Evolutionary conservation across 2,113 vertebrate species (phyloP).

Genomic region (Castor canadensis): DNA sequence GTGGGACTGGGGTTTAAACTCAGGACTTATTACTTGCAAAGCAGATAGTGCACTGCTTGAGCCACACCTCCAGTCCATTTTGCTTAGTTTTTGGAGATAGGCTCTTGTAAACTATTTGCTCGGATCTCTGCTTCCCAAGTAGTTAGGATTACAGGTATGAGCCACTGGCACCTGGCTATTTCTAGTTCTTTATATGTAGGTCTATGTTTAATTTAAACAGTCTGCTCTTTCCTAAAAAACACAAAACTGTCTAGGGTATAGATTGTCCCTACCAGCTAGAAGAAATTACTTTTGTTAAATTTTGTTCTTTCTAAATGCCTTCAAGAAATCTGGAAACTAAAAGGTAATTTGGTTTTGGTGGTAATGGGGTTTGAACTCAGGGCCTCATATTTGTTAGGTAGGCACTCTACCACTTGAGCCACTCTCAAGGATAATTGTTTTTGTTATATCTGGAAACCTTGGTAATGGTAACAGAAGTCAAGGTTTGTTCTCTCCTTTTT

Average conservation of each 20-base stretch:
- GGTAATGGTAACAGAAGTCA: background rate
- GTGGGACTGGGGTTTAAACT: no score
- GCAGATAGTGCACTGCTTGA: no score
- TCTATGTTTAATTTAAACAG: background rate
- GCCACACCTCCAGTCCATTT: no score
- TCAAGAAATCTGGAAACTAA: background rate
- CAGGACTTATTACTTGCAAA: no score
- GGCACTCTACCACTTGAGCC: no score
- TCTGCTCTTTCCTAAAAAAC: background rate
- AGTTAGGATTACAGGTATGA: no score
- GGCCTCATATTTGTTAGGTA: no score
- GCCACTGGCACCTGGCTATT: background rate
- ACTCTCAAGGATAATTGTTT: background rate
- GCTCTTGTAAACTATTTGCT: no score
- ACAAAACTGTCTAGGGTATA: background rate
- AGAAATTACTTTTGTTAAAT: background rate
- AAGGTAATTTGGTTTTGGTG: no score
- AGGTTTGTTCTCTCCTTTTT: background rate
- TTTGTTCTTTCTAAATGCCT: background rate
- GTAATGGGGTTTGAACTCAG: no score
- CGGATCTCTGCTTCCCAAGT: no score
- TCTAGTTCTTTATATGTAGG: background rate
- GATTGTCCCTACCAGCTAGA: background rate
- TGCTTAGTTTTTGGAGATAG: no score
- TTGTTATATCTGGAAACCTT: constrained; percentile 21